Percentiles rank a stretch among this genome's conserved stretches.
phyloP scores from a whole-genome alignment of 1,140 invertebrate species.

The Neodiprion fabricii region DNA sequence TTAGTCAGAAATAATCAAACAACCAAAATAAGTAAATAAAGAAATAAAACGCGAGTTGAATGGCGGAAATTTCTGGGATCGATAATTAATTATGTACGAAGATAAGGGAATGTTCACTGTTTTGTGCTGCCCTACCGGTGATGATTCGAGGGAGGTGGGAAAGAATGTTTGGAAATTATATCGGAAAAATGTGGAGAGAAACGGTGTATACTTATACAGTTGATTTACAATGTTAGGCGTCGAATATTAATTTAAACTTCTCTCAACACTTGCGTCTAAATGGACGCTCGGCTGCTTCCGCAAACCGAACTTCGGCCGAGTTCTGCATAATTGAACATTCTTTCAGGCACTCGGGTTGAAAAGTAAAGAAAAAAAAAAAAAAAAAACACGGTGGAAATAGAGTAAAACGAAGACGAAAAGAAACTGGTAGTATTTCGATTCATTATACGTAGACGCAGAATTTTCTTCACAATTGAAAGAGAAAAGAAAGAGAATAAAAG shows the following conservation, averaged over 20 bases:
- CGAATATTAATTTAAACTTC: constrained; percentile 5
- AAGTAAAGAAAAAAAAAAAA: no score
- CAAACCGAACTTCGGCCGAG: background rate
- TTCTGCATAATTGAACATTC: constrained; percentile 5
- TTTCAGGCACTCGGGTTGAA: background rate
- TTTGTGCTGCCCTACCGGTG: background rate
- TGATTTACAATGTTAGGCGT: background rate
- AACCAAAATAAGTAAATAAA: background rate
- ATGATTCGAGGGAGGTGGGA: background rate
- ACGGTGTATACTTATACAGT: background rate
- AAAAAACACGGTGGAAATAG: no score
- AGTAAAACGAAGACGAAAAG: no score
- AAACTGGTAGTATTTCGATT: no score
- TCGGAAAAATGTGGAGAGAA: background rate
- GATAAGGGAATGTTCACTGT: no score
- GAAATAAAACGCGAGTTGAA: background rate
- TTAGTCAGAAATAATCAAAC: background rate
- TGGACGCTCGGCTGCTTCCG: background rate
- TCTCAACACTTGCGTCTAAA: background rate
- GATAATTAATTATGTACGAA: background rate
- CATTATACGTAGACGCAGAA: no score
- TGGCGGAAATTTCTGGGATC: background rate
- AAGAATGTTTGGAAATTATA: background rate
- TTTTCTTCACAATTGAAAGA: no score
- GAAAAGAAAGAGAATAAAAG: no score